Evolutionary conservation across 2,888 invertebrate species (phyloP).

Genomic region (Watsonalla binaria): DNA sequence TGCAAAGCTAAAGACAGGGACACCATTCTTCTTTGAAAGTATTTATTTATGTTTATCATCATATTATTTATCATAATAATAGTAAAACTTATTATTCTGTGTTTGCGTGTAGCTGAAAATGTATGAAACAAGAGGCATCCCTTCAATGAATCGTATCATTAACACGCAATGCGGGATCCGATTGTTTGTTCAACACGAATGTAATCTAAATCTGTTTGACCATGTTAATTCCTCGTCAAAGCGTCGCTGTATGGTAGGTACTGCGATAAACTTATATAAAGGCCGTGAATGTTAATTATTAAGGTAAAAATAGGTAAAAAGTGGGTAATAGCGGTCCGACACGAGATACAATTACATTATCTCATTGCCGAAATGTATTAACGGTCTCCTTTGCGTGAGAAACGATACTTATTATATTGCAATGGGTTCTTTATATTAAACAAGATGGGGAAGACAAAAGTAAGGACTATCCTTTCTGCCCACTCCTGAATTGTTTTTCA

Average conservation of each 20-base stretch:
- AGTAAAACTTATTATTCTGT: too few relatives aligned
- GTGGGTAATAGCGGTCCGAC: constrained; percentile 33
- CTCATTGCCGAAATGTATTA: constrained; percentile 47
- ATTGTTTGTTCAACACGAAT: constrained; percentile 25
- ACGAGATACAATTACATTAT: constrained; percentile 58
- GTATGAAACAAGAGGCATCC: neutral
- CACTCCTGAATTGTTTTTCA: too few relatives aligned
- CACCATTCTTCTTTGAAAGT: too few relatives aligned
- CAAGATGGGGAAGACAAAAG: neutral
- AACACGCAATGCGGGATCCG: constrained; percentile 22
- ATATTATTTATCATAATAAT: too few relatives aligned
- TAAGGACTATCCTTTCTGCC: too few relatives aligned
- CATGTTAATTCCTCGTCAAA: constrained; percentile 30
- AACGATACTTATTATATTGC: constrained; percentile 18
- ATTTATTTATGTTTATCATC: too few relatives aligned
- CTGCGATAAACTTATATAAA: constrained; percentile 25
- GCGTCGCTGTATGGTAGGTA: constrained; percentile 16
- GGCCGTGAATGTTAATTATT: constrained; percentile 33
- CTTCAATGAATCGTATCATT: constrained; percentile 9
- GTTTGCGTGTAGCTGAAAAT: neutral
- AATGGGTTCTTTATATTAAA: constrained; percentile 28
- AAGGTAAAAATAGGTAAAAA: constrained; percentile 34
- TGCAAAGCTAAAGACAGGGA: too few relatives aligned
- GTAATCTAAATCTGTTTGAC: constrained; percentile 35
- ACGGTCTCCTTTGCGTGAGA: constrained; percentile 38